These are phyloP conservation scores for Eriocheir sinensis DNA, from an alignment of 1,140 invertebrate genomes.

Conservation along the genomic window DNA sequence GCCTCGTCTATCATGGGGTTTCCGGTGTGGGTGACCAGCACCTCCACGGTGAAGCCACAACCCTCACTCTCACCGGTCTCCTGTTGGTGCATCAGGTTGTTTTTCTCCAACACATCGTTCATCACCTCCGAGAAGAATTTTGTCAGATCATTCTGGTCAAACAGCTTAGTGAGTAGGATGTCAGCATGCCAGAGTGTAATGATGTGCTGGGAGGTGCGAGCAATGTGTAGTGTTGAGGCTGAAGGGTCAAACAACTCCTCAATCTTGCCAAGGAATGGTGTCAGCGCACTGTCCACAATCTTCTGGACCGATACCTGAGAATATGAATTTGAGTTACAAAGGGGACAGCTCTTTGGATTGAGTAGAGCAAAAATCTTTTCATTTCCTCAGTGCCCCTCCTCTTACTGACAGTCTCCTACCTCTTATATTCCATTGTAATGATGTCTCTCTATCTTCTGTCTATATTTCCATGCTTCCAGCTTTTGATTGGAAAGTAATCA, in stretches of 20 bases:
- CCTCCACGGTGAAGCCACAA: constrained; percentile 65
- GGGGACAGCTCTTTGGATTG: too few species aligned
- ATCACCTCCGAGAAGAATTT: constrained; percentile 78
- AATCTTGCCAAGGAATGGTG: constrained; percentile 77
- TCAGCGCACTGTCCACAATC: constrained; percentile 77
- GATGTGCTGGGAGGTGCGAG: constrained; percentile 76
- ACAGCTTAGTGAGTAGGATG: constrained; percentile 77
- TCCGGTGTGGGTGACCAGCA: constrained; percentile 70
- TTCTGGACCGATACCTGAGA: constrained; percentile 76
- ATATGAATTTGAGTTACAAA: too few species aligned
- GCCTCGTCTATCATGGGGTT: constrained; percentile 73
- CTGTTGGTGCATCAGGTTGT: constrained; percentile 70
- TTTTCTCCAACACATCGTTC: constrained; percentile 75
- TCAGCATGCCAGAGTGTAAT: constrained; percentile 78
- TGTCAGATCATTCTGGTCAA: constrained; percentile 78
- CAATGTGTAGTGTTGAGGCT: constrained; percentile 77
- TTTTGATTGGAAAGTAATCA: too few species aligned
- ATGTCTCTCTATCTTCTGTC: too few species aligned
- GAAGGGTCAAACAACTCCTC: constrained; percentile 77
- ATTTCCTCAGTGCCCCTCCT: too few species aligned
- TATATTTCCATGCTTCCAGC: too few species aligned
- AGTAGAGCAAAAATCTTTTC: too few species aligned
- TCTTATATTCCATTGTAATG: too few species aligned
- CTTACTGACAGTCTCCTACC: too few species aligned
- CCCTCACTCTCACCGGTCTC: constrained; percentile 53